Conservation (phyloP, 2,797 vertebrate species). For the Balearica regulorum region DNA sequence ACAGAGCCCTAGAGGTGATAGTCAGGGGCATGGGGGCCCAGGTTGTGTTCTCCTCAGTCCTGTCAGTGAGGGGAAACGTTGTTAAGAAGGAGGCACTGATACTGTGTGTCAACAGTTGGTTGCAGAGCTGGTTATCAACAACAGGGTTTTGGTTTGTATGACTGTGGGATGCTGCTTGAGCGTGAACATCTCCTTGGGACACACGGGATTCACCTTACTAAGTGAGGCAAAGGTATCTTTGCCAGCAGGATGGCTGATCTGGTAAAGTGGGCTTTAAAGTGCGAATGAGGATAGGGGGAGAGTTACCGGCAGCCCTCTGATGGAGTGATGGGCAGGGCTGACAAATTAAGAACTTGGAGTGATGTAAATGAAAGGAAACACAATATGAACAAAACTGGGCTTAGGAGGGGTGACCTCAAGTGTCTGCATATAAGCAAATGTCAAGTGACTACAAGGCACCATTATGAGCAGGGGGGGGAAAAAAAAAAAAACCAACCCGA, state of each 20-base stretch:
- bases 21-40: not conserved
- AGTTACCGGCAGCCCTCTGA: not conserved
- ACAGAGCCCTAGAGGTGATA: not conserved
- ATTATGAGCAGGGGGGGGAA: too few relatives aligned
- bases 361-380: not conserved
- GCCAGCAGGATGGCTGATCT: not conserved
- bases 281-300: not conserved
- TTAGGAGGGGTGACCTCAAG: not conserved
- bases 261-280: not conserved
- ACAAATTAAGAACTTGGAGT: not conserved
- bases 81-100: not conserved
- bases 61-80: not conserved
- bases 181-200: fast-evolving
- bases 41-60: not conserved
- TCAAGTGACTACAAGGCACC: not conserved
- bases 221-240: not conserved
- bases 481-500: too few relatives aligned
- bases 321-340: not conserved
- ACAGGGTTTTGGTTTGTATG: not conserved
- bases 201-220: not conserved
- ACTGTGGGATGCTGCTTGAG: not conserved
- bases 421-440: not conserved
- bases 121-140: not conserved
- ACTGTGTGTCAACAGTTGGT: not conserved
- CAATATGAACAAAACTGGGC: not conserved